Percentiles rank a stretch among this genome's conserved stretches.
phyloP scores from a whole-genome alignment of 2,888 invertebrate species.

The Napeogenes sylphis region DNA sequence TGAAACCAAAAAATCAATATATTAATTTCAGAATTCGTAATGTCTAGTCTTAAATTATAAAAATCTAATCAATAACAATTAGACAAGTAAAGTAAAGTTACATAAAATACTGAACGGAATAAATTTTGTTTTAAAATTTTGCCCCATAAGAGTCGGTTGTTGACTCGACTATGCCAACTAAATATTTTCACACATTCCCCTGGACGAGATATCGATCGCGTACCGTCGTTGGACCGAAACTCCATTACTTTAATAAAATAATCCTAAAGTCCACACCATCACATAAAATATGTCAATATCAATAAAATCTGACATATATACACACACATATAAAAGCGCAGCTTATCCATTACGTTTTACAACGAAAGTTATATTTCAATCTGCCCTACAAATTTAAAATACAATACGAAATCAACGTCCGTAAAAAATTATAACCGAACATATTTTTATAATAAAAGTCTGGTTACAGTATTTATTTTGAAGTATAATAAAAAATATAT shows the following conservation, averaged over 20 bases:
- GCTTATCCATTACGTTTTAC: background rate
- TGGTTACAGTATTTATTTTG: no score
- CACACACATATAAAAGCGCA: background rate
- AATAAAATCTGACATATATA: constrained; percentile 12
- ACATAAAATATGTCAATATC: constrained; percentile 19
- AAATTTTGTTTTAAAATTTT: background rate
- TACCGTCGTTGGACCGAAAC: constrained; percentile 37
- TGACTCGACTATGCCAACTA: constrained; percentile 29
- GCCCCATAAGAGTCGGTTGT: constrained; percentile 11
- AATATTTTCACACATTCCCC: constrained; percentile 43
- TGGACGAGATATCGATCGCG: constrained; percentile 38
- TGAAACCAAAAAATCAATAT: constrained; percentile 23
- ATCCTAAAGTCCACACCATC: constrained; percentile 28
- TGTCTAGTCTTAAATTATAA: background rate
- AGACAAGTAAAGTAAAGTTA: no score
- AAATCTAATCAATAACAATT: background rate
- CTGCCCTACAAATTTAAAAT: background rate
- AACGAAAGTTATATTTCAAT: background rate
- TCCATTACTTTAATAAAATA: constrained; percentile 49
- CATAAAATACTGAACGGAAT: no score
- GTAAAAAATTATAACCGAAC: background rate
- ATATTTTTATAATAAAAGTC: no score
- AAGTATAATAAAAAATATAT: no score
- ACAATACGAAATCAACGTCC: background rate
- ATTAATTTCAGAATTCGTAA: no score